These are phyloP conservation scores for Orthosia gracilis DNA, from an alignment of 2,888 invertebrate genomes.

Conservation along the genomic window DNA sequence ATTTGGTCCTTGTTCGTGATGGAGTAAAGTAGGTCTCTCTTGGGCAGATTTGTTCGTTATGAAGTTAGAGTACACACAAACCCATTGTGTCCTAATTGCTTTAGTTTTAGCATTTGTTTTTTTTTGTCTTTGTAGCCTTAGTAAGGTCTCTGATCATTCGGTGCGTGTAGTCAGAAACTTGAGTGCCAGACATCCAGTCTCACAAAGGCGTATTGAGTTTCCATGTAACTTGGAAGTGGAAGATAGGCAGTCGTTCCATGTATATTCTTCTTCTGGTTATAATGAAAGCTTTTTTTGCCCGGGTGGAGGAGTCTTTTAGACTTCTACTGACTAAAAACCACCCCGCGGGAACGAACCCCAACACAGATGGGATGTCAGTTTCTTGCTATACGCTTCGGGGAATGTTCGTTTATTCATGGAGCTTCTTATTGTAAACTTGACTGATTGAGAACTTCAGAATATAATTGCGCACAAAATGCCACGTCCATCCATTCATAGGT, in stretches of 20 bases:
- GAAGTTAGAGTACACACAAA: slow-evolving; percentile 4
- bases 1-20: slow-evolving; percentile 44
- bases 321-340: too few relatives aligned
- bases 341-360: too few relatives aligned
- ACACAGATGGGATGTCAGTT: background rate
- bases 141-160: background rate
- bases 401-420: background rate
- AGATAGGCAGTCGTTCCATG: background rate
- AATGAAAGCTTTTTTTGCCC: background rate
- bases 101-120: background rate
- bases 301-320: too few relatives aligned
- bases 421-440: background rate
- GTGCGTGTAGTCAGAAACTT: background rate
- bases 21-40: slow-evolving; percentile 18
- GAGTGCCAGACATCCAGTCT: background rate
- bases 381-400: background rate
- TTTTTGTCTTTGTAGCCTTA: background rate
- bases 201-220: background rate
- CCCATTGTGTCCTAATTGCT: slow-evolving; percentile 4
- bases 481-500: slow-evolving; percentile 28
- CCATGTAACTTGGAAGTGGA: background rate
- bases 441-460: too few relatives aligned
- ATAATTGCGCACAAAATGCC: background rate
- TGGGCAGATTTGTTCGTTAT: slow-evolving; percentile 25
- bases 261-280: background rate